phyloP scores from a whole-genome alignment of 2,113 vertebrate genomes.

The Poeciliopsis occidentalis region DNA sequence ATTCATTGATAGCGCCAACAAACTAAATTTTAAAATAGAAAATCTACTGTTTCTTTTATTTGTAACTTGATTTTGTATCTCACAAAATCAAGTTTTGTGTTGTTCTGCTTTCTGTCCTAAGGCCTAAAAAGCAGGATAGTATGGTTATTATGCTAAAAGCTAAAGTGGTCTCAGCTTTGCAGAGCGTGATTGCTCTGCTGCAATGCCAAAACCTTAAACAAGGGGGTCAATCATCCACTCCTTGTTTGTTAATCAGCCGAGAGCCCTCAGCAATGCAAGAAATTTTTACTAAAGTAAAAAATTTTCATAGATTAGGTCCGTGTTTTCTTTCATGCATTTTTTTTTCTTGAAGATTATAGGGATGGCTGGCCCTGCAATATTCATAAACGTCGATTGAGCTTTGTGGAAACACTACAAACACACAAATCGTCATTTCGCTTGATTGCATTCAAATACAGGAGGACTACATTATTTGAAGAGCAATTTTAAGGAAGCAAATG shows the following conservation, averaged over 20 bases:
- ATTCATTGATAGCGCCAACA: not conserved
- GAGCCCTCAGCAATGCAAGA: conserved; percentile 27
- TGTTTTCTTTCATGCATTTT: conserved; percentile 39
- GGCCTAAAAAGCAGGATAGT: conserved; percentile 52
- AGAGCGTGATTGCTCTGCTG: conserved; percentile 34
- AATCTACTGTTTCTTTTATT: not conserved
- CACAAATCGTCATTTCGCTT: conserved; percentile 56
- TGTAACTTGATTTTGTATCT: too few species aligned
- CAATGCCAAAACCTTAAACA: conserved; percentile 31
- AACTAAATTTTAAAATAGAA: not conserved
- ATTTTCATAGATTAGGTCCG: conserved; percentile 37
- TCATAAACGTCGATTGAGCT: conserved; percentile 63
- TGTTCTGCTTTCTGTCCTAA: conserved; percentile 48
- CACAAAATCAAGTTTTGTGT: conserved; percentile 16
- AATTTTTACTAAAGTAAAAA: conserved; percentile 38
- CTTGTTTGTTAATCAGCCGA: conserved; percentile 29
- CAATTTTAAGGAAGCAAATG: conserved; percentile 35
- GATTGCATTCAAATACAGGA: conserved; percentile 55
- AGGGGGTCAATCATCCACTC: conserved; percentile 17
- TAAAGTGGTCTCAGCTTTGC: conserved; percentile 48
- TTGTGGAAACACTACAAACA: conserved; percentile 51
- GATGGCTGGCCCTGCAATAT: conserved; percentile 31
- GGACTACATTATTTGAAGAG: conserved; percentile 27
- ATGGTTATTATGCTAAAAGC: conserved; percentile 39
- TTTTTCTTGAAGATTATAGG: conserved; percentile 28